These are phyloP conservation scores for Phalacrocorax carbo DNA, from an alignment of 2,113 vertebrate species.

Conservation along the genomic window DNA sequence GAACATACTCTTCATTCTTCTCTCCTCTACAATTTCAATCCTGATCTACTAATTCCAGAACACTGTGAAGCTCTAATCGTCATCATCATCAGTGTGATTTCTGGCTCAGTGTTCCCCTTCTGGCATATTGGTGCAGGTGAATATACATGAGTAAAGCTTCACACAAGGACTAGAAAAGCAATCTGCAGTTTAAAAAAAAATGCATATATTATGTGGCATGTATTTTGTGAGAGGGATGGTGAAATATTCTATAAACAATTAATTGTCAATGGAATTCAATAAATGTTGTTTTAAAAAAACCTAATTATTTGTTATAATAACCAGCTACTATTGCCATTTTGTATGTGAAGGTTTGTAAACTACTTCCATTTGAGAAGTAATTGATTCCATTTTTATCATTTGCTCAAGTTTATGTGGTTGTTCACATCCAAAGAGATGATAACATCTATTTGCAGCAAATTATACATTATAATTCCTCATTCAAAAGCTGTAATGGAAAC, in stretches of 20 bases:
- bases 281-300: slow-evolving; percentile 69
- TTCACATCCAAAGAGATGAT: slow-evolving; percentile 80
- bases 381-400: slow-evolving; percentile 85
- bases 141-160: neutral
- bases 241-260: slow-evolving; percentile 66
- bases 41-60: neutral
- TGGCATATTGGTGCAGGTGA: slow-evolving; percentile 5
- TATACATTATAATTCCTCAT: slow-evolving; percentile 84
- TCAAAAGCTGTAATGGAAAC: slow-evolving; percentile 82
- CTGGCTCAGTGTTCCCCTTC: neutral
- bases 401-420: slow-evolving; percentile 81
- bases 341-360: slow-evolving; percentile 79
- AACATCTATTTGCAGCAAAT: slow-evolving; percentile 86
- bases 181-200: slow-evolving; percentile 26
- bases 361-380: slow-evolving; percentile 80
- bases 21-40: neutral
- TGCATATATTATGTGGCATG: neutral
- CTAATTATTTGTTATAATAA: slow-evolving; percentile 82
- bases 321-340: slow-evolving; percentile 70
- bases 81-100: neutral
- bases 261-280: slow-evolving; percentile 76
- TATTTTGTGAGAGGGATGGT: slow-evolving; percentile 25
- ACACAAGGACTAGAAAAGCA: neutral
- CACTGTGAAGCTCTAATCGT: neutral
- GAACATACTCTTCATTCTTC: neutral